phyloP scores from a whole-genome alignment of 2,888 invertebrate genomes.

The Melinaea marsaeus region DNA sequence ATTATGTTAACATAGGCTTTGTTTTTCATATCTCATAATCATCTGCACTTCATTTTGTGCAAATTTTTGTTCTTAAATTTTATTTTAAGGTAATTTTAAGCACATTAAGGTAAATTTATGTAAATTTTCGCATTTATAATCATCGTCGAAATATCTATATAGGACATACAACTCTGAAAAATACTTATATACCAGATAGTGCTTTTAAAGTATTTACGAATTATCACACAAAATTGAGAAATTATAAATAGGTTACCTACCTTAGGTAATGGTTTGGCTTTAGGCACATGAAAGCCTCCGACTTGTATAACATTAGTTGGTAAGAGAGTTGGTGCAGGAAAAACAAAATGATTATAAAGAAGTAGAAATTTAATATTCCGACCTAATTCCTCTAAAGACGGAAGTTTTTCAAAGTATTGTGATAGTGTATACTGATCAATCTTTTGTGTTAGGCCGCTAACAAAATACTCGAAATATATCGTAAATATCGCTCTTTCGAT shows the following conservation, averaged over 20 bases:
- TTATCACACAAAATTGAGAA: not conserved
- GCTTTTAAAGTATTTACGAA: too few relatives aligned
- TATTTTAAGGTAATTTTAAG: too few relatives aligned
- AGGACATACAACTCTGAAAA: too few relatives aligned
- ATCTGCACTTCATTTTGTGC: too few relatives aligned
- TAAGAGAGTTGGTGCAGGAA: slow-evolving; percentile 65
- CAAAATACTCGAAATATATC: slow-evolving; percentile 13
- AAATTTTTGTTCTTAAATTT: too few relatives aligned
- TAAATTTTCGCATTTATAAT: too few relatives aligned
- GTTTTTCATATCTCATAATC: too few relatives aligned
- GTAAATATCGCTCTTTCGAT: slow-evolving; percentile 51
- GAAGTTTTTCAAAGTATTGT: slow-evolving; percentile 56
- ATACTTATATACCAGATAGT: too few relatives aligned
- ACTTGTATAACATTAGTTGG: slow-evolving; percentile 74
- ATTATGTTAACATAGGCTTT: too few relatives aligned
- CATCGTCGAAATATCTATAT: too few relatives aligned
- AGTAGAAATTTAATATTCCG: slow-evolving; percentile 66
- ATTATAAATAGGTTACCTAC: slow-evolving; percentile 32
- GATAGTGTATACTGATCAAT: slow-evolving; percentile 40
- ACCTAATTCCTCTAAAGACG: slow-evolving; percentile 65
- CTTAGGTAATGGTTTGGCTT: slow-evolving; percentile 48
- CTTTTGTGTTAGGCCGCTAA: slow-evolving; percentile 19
- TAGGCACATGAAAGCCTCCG: slow-evolving; percentile 68
- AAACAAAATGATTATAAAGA: slow-evolving; percentile 70
- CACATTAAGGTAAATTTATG: too few relatives aligned